Base-by-base conservation (phyloP, 2,888 invertebrate species). In the Lasius platythorax region DNA sequence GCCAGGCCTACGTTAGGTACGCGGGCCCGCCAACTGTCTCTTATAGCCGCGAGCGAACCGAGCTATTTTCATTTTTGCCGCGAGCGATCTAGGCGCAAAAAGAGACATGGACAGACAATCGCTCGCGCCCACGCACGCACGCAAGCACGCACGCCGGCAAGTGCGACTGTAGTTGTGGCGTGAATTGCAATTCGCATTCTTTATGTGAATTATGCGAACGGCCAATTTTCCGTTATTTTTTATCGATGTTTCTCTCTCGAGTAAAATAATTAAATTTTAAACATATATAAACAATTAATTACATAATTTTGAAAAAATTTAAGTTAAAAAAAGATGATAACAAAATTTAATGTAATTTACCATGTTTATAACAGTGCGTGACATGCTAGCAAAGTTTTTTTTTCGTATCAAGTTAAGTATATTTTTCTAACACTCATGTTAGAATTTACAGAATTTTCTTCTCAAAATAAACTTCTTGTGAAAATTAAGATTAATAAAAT, bases 71-170 rank as follows among this genome's bases (percentile, higher is more conserved):
- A 90, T 90, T 91, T 89, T 88, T 90, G 86, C 87, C 85, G 86
- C 87, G 88, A 85, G 90, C 90, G 85, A 92, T 91, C 91, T 90
- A 89, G 88, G 90, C 85, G 93, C 89, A 91, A 92, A 92, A 93
- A 87, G 84, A 83, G 87, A 89, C 90, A 63, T 79, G 68, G 53
- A 85, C 86, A 84, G 88, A 90, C 90, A 91, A 91, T 90, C 90
- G 88, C 78, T 50, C 85, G 89, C 90, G 82, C 87, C 90, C 87
- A 87, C 89, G 86, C 85, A 33, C 28, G 68, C 43, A 53, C 85
- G 89, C 91, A 78, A 84, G 88, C 84, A 87, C 89, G 86, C 84
- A 28, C 37, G 68, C 75, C 85, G 75, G 12, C 18, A 11, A 30
- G 72, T 53, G 75, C 46, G 61, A 64, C n/a, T 50, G 28, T n/a